Evolutionary conservation across 2,888 invertebrate species (phyloP).

Genomic region (Chymomyza procnemis): DNA sequence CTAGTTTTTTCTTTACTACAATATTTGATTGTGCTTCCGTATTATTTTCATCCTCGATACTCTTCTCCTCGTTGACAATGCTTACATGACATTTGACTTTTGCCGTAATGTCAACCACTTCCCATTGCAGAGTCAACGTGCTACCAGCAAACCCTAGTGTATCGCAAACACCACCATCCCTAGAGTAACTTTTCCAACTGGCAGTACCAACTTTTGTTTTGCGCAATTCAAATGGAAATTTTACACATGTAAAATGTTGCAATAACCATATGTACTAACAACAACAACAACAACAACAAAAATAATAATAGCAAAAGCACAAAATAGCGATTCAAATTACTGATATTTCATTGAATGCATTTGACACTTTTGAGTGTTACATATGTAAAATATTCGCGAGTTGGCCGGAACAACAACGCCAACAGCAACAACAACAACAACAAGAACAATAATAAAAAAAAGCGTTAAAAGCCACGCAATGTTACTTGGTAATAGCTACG

Average conservation of each 20-base stretch:
- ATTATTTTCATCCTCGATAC: too few relatives aligned
- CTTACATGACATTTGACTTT: too few relatives aligned
- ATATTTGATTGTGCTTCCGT: too few relatives aligned
- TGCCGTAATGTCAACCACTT: too few relatives aligned
- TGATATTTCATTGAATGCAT: constrained; percentile 59
- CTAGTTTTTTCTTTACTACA: too few relatives aligned
- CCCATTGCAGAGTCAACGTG: too few relatives aligned
- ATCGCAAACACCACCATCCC: background rate
- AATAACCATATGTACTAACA: background rate
- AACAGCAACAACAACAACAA: background rate
- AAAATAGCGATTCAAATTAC: constrained; percentile 49
- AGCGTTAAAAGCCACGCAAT: constrained; percentile 27
- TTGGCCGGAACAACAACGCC: constrained; percentile 38
- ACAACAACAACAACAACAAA: background rate
- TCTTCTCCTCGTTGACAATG: too few relatives aligned
- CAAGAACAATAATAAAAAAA: constrained; percentile 28
- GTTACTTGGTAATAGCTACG: background rate
- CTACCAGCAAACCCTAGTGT: background rate
- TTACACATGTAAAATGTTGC: constrained; percentile 35
- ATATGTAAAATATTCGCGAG: background rate
- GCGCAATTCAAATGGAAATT: constrained; percentile 54
- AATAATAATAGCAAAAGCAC: constrained; percentile 10
- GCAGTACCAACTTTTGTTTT: constrained; percentile 34
- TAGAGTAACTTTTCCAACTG: background rate
- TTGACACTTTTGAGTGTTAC: constrained; percentile 51